Base-by-base conservation (phyloP, 2,888 invertebrate genomes). In the Anticlea derivata region DNA sequence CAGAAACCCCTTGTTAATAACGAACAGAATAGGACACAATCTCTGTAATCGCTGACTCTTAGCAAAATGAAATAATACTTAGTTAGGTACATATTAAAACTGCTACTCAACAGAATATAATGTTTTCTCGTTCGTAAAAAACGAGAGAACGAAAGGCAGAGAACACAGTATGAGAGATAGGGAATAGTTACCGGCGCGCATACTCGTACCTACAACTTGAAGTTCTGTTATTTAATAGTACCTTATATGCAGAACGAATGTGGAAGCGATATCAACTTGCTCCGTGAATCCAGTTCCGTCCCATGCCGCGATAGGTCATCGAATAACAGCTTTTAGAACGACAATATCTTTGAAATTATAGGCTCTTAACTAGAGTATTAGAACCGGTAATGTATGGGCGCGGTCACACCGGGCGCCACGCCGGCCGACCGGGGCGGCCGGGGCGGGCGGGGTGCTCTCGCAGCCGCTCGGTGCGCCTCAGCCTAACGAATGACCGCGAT, bases 401-500 rank as follows among this genome's bases (percentile, higher is more conserved):
- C 17, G 31, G 48, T 33, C 34, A 35, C 34, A 41, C 12, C 44
- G 34, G 39, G 23, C 2, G 33, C 17, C 13, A n/a, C n/a, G n/a
- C n/a, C n/a, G 50, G 17, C 5, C 27, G n/a, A 6, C 13, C 20
- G 13, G 7, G 35, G 41, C 23, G 30, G 17, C 5, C 10, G 37
- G 35, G 38, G 11, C 2, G 29, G 22, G 22, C 23, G 23, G 10
- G 31, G 8, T 7, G 17, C 27, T 34, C 2, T 29, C 8, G 8
- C 1, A 12, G 7, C 6, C 33, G 33, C 31, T n/a, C 46, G 24
- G 38, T 8, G 30, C 13, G 50, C 29, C 52, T 57, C 57, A 61
- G 55, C 43, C 57, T 60, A 58, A 66, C 60, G 59, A 50, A 69
- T 66, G 61, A 53, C 24, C n/a, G 47, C 56, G 43, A 58, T 67